Evolutionary conservation across 2,888 invertebrate species (phyloP), one percentile per base, ranked within the genome.

Genomic region (Eucriotettix oculatus): DNA sequence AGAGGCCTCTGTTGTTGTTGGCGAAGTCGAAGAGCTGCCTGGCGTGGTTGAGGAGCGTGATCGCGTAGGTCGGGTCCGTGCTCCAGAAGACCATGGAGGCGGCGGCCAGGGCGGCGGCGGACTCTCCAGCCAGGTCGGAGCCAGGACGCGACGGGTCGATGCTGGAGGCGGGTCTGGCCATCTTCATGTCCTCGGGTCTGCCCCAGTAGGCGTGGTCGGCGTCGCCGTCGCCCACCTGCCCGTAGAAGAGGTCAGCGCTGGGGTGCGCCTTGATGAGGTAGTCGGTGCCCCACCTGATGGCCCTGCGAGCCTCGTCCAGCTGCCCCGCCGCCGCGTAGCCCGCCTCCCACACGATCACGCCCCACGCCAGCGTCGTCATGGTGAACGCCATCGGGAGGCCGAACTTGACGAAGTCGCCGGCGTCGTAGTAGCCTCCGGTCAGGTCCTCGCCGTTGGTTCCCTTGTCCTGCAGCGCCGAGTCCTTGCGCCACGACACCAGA

Each of bases 391-490:
- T 16, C 17, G 54, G 54, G 17, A 54, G 16, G 16, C 54, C 54
- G 5, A 54, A 54, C 29, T 54, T 54, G 10, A 54, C 54, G 54
- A 16, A 17, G 17, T 54, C 54, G 16, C 54, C 54, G 17, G 54
- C 54, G n/a, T 9, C 61, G 58, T 54, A 60, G 16, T 60, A 60
- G 16, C 60, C 60, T 10, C 58, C 60, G 16, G 58, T 60, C 12
- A 60, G 54, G 16, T 60, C 60, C 29, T 60, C 60, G 14, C 64
- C 66, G n/a, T 62, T 58, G 5, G 58, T 29, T 16, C 63, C 63
- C n/a, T 54, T 43, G 58, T 67, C 66, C 10, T 59, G 59, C 14
- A 66, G 61, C 16, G 65, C 66, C 1, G 66, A 66, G 60, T 65
- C 65, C 10, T 56, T 52, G 16, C 66, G 44, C 65, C 65, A 67